Conservation (phyloP, 2,113 vertebrate genomes). For the Brachyhypopomus occidentalis region DNA sequence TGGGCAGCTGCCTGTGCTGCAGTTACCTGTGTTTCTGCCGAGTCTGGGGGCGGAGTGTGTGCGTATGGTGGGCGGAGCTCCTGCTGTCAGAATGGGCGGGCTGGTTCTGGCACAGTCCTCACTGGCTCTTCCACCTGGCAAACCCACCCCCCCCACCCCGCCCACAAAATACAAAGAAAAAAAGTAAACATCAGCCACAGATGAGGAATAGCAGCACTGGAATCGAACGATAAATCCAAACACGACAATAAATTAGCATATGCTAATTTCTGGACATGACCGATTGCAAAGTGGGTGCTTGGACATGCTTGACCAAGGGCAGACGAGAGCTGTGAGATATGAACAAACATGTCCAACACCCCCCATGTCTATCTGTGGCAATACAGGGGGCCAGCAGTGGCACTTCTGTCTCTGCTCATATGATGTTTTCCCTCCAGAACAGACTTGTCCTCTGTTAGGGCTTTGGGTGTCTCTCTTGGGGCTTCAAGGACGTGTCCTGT, state of each 20-base stretch:
- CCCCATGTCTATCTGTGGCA: background rate
- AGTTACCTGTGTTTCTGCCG: slow-evolving; percentile 69
- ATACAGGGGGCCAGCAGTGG: background rate
- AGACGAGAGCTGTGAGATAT: background rate
- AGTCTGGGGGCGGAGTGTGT: slow-evolving; percentile 58
- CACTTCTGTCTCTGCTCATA: slow-evolving; percentile 1
- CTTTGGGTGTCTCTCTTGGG: slow-evolving; percentile 62
- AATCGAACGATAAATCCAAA: too few relatives aligned
- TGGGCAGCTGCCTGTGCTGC: slow-evolving; percentile 66
- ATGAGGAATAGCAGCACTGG: too few relatives aligned
- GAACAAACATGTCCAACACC: background rate
- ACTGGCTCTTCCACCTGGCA: slow-evolving; percentile 57
- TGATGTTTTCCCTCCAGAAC: background rate
- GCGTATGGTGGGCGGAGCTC: background rate
- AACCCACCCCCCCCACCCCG: slow-evolving; percentile 50
- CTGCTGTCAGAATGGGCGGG: slow-evolving; percentile 45
- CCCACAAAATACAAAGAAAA: background rate
- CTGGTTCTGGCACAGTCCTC: slow-evolving; percentile 58
- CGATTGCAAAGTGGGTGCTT: too few relatives aligned
- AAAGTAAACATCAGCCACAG: slow-evolving; percentile 40
- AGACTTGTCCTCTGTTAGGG: slow-evolving; percentile 31
- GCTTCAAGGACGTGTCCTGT: slow-evolving; percentile 67
- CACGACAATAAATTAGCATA: too few relatives aligned
- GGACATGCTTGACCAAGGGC: background rate
- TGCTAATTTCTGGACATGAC: too few relatives aligned